Conservation (phyloP, 1,140 invertebrate species). For the Hylaeus volcanicus region DNA sequence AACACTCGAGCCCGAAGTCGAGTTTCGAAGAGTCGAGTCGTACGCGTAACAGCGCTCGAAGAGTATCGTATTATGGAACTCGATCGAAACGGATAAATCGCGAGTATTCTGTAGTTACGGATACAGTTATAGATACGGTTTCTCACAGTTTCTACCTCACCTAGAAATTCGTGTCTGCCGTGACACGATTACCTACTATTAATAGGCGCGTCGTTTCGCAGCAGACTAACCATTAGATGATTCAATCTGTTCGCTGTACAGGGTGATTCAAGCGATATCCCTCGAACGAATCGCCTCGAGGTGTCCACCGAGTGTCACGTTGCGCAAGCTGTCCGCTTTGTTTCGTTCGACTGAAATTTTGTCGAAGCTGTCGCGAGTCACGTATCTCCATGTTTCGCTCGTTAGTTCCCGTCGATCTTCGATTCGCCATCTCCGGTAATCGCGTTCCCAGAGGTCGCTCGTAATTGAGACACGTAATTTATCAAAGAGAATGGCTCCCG, state of each 20-base stretch:
- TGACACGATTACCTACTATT: conserved; percentile 30
- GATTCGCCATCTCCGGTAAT: not conserved
- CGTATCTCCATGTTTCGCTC: not conserved
- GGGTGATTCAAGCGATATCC: not conserved
- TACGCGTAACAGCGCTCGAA: not conserved
- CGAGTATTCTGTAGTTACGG: too few relatives aligned
- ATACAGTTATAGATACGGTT: too few relatives aligned
- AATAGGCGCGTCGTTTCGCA: conserved; percentile 6
- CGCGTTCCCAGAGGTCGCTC: conserved; percentile 25
- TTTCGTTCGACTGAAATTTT: not conserved
- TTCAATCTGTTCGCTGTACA: conserved; percentile 9
- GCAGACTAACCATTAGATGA: not conserved
- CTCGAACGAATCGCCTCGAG: not conserved
- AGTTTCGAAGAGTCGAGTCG: not conserved
- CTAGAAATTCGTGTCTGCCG: conserved; percentile 28
- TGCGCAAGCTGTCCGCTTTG: not conserved
- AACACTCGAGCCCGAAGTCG: not conserved
- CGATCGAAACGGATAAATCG: too few relatives aligned
- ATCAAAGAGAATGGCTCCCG: not conserved
- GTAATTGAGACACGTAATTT: conserved; percentile 30
- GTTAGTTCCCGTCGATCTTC: too few relatives aligned
- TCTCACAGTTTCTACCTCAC: not conserved
- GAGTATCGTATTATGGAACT: not conserved
- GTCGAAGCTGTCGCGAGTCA: not conserved
- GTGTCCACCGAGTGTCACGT: too few relatives aligned